Base-by-base conservation (phyloP, 2,113 vertebrate species). In the Pandion haliaetus region DNA sequence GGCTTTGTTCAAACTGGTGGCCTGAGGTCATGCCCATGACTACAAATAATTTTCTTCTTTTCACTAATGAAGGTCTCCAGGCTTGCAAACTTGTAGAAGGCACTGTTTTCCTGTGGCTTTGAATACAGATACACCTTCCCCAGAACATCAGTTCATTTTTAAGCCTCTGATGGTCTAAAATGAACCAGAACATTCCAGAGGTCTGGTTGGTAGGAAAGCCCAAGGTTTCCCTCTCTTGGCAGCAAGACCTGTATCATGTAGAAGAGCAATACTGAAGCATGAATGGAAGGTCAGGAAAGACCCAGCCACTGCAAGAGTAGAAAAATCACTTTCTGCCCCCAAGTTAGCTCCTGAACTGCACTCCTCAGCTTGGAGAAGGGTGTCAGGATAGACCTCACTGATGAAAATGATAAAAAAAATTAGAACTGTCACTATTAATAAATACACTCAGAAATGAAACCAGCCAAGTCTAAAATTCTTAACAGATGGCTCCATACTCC, bases 401-500 rank as follows among this genome's bases (percentile, higher is more conserved):
- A 81, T 19, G 28, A 92, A 93, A 84, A 61, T 8, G 42, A 59
- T 32, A 9, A 17, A 54, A 34, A 73, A 71, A 65, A 49, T 6
- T 25, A 14, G n/a, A 97, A 3, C 23, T 69, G 40, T 55, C 18
- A 50, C 31, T 92, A 82, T 55, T 79, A 89, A 95, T 54, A 94
- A 88, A 77, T 69, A 85, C 7, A 58, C 28, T 50, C 71, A 74
- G 47, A 78, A 96, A 82, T 76, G 6, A 94, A 92, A 81, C 40
- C 42, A 89, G 32, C 19, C 55, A 74, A 80, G 40, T 44, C 77
- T 88, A 87, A 97, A 94, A 84, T 81, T 87, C 78, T 88, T 89
- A 92, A 88, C 89, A 95, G 77, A 84, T 92, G 94, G 92, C 77
- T 96, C 81, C 62, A 55, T 31, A 72, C 57, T 81, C 73, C 82